Conservation (phyloP, 2,888 invertebrate species). For the Eremobia ochroleuca region DNA sequence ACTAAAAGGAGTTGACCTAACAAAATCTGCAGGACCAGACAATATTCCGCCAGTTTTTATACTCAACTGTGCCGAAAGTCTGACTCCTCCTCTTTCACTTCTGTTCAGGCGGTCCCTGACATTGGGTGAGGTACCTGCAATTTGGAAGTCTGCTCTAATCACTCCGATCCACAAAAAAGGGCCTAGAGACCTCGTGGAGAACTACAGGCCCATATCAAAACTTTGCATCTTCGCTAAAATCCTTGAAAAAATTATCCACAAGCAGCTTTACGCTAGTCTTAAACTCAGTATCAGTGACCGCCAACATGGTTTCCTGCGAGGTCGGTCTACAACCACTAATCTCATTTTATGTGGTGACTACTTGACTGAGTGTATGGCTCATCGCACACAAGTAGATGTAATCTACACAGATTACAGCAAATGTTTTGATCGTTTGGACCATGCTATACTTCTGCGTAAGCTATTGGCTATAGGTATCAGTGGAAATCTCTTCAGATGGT, state of each 20-base stretch:
- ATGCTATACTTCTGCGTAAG: neutral
- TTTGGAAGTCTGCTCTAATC: constrained; percentile 1
- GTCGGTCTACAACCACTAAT: neutral
- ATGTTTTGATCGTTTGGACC: neutral
- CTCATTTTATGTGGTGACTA: neutral
- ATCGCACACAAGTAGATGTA: neutral
- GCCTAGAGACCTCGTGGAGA: neutral
- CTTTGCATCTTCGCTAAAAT: neutral
- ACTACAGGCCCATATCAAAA: neutral
- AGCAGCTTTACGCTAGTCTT: neutral
- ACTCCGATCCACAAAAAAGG: constrained; percentile 1
- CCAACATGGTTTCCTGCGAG: constrained; percentile 1
- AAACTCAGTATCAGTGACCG: neutral
- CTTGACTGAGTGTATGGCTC: neutral
- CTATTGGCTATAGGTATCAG: constrained; percentile 4
- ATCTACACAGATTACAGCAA: constrained; percentile 7
- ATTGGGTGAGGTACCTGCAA: neutral
- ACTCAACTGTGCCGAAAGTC: neutral
- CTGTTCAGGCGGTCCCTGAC: neutral
- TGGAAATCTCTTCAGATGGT: constrained; percentile 13
- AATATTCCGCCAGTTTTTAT: neutral
- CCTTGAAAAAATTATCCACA: neutral
- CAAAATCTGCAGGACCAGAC: neutral
- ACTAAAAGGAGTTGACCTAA: neutral
- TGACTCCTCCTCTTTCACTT: neutral